Base-by-base conservation (phyloP, 2,797 vertebrate species). In the Tragopan temminckii region DNA sequence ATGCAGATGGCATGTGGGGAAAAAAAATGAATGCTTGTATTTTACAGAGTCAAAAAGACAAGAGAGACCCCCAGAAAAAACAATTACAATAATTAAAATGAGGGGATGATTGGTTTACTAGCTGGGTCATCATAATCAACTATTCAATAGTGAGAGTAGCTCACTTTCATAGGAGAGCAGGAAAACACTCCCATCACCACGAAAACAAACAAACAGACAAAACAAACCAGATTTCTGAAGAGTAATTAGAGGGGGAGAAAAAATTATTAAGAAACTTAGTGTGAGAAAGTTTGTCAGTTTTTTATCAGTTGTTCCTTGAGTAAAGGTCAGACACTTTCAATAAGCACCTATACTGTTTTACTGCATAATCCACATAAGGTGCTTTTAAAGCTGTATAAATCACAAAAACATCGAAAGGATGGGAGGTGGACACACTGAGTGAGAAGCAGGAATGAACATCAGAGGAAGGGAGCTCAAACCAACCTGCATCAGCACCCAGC, bases 401-500 rank as follows among this genome's bases (percentile, higher is more conserved):
- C 35, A 42, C 2, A 76, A 25, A 84, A 90, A 24, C 11, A 64
- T 33, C 4, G 18, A 72, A 55, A 77, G 43, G 9, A 72, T 50
- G 29, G 38, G 62, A 89, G 23, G 70, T 13, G 66, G 68, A 67
- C n/a, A 52, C 29, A 52, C 3, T 18, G 24, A 29, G 27, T 29
- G 31, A 48, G 43, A 43, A 8, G 25, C 40, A 45, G 50, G 53
- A 66, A 68, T 3, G 15, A 53, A 20, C 7, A 14, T 43, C 31
- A 87, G 71, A 94, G 79, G 90, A 95, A 52, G 89, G 57, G 95
- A 78, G 80, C 70, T 91, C 62, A 91, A 85, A 96, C 97, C 87
- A 98, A 99, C 99, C 99, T 99, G 99, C 96, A 93, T 98, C 97
- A 15, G 98, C 96, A 95, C 98, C 98, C 97, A 98, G 98, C 76